Evolutionary conservation across 92 coral and sea anemone genomes (phyloP).

Genomic region (Porites lobata): DNA sequence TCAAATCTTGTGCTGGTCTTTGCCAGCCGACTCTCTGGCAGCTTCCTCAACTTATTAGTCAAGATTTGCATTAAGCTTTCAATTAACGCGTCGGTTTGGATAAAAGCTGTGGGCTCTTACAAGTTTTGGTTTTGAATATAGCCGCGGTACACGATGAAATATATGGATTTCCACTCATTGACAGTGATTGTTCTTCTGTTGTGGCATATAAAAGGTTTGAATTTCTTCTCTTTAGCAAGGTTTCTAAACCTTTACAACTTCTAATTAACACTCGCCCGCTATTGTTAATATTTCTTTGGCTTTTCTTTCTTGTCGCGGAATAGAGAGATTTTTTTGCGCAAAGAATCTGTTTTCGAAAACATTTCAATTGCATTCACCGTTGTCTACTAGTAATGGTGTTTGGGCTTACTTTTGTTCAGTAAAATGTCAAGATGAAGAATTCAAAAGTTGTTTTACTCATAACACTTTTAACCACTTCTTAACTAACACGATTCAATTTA

Average conservation of each 20-base stretch:
- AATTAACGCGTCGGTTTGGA: constrained; percentile 43
- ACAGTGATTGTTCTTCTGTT: constrained; percentile 40
- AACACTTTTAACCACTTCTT: neutral
- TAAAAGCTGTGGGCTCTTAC: constrained; percentile 2
- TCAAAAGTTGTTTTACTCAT: neutral
- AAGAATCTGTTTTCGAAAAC: neutral
- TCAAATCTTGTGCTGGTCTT: constrained; percentile 10
- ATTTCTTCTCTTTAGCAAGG: constrained; percentile 10
- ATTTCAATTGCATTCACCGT: neutral
- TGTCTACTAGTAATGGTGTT: neutral
- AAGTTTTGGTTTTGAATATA: constrained; percentile 5
- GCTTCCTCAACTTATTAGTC: constrained; percentile 19
- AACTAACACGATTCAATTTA: constrained; percentile 18
- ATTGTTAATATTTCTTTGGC: neutral
- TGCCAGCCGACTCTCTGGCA: constrained; percentile 10
- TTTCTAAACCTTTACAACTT: constrained; percentile 3
- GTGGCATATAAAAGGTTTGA: constrained; percentile 61
- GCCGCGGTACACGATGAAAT: constrained; percentile 16
- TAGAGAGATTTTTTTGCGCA: constrained; percentile 20
- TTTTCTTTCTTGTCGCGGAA: neutral
- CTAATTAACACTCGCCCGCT: neutral
- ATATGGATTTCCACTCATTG: constrained; percentile 19
- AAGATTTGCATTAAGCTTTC: constrained; percentile 47
- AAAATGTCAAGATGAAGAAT: neutral
- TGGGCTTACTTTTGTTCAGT: neutral